Evolutionary conservation across 1,140 invertebrate species (phyloP), one percentile per base, ranked within the genome.

Genomic region (Euborellia annulipes): DNA sequence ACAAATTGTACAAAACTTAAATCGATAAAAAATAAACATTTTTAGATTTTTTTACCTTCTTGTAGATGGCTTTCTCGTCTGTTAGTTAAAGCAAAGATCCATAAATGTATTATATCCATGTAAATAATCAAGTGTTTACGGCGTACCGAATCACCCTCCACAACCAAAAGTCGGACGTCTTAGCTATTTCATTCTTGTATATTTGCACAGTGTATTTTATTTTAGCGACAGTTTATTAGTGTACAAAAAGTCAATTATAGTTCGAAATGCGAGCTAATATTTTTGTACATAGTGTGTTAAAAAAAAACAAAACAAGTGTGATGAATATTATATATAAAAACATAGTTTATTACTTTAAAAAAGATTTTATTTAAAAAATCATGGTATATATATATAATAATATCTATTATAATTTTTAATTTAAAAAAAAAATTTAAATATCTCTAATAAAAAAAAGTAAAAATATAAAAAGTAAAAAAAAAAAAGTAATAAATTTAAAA

Each of bases 191-290:
- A 37, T 23, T 54, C 50, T 43, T 49, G 50, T 55, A 57, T 47
- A 55, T 54, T 54, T 56, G 54, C 54, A 56, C 54, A 57, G 53
- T 54, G 47, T 57, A 55, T 50, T 52, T 38, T 48, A 52, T 41
- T 50, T 27, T 27, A 27, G 23, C 23, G 23, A 27, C 23, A 53
- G 39, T 57, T 58, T 60, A n/a, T 47, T 58, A 60, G 54, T 67
- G 64, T 67, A 67, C 62, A 66, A 66, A n/a, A 66, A 48, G 65
- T 67, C 65, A 67, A 67, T 67, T 67, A 65, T 52, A 56, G 47
- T 52, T 52, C 43, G 56, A 55, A 50, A 57, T 52, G 45, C 58
- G 58, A 62, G 64, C 60, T 63, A 56, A 65, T 66, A 66, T 66
- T 66, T 67, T 66, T 67, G 64, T 67, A 67, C 58, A 66, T 66